phyloP scores from a whole-genome alignment of 2,113 vertebrate genomes.

The Gulo gulo region DNA sequence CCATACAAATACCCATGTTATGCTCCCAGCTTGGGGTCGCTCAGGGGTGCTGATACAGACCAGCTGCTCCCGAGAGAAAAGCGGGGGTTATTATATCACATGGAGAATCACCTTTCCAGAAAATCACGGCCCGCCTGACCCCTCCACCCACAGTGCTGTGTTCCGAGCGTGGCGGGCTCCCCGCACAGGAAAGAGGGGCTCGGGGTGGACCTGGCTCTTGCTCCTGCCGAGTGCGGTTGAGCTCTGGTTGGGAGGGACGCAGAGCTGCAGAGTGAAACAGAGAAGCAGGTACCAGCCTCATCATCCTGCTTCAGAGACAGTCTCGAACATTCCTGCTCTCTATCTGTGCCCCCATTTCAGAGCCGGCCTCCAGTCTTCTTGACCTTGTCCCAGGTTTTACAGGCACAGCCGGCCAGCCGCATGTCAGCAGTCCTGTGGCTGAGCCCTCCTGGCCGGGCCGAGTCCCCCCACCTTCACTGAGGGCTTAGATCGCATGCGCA shows the following conservation, averaged over 20 bases:
- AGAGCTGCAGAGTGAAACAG: background rate
- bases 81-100: background rate
- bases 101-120: background rate
- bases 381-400: background rate
- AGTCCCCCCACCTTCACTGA: background rate
- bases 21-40: background rate
- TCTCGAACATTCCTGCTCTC: background rate
- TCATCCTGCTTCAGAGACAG: background rate
- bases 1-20: background rate
- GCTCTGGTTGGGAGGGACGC: background rate
- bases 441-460: background rate
- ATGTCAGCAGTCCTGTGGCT: background rate
- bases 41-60: background rate
- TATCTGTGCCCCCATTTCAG: background rate
- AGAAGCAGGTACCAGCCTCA: background rate
- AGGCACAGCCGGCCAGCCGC: background rate
- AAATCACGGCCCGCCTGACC: background rate
- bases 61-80: background rate
- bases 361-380: background rate
- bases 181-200: background rate
- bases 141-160: background rate
- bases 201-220: background rate
- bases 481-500: background rate
- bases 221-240: accelerated
- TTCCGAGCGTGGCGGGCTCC: background rate